Conservation (phyloP, 2,113 vertebrate genomes). For the Toxostoma redivivum region DNA sequence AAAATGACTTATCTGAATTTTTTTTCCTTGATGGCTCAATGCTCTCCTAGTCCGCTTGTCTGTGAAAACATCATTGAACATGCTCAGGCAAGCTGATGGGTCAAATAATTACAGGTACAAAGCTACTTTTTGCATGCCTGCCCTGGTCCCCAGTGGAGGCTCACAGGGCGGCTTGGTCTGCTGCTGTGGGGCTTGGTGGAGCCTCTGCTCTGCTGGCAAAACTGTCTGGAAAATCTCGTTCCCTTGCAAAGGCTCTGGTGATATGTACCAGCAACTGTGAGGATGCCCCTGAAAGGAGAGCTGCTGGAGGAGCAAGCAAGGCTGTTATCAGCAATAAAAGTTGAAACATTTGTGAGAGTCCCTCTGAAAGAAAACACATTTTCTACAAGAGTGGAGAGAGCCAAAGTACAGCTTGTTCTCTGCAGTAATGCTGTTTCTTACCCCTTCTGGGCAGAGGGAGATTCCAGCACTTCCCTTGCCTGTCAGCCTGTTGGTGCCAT, state of each 20-base stretch:
- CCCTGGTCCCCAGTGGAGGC: background rate
- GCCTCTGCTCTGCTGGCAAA: background rate
- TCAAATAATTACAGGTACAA: background rate
- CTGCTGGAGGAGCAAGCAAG: background rate
- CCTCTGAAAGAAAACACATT: background rate
- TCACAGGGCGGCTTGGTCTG: fast-evolving
- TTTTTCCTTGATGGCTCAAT: background rate
- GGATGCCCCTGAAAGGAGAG: background rate
- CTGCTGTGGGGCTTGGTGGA: background rate
- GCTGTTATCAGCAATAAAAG: background rate
- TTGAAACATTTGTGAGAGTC: background rate
- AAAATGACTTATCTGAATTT: background rate
- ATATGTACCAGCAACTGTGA: fast-evolving
- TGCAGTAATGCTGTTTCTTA: background rate
- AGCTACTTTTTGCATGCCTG: background rate
- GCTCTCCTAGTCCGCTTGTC: background rate
- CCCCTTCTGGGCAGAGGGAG: background rate
- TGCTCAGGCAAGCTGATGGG: background rate
- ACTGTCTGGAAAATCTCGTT: background rate
- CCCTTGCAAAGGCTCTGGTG: background rate
- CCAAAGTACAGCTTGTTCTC: background rate
- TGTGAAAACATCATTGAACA: background rate
- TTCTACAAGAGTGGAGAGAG: background rate
- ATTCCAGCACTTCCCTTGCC: fast-evolving
- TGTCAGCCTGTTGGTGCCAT: background rate